These are phyloP conservation scores for Iselma pallidipennis DNA, from an alignment of 2,888 invertebrate genomes.

Conservation along the genomic window DNA sequence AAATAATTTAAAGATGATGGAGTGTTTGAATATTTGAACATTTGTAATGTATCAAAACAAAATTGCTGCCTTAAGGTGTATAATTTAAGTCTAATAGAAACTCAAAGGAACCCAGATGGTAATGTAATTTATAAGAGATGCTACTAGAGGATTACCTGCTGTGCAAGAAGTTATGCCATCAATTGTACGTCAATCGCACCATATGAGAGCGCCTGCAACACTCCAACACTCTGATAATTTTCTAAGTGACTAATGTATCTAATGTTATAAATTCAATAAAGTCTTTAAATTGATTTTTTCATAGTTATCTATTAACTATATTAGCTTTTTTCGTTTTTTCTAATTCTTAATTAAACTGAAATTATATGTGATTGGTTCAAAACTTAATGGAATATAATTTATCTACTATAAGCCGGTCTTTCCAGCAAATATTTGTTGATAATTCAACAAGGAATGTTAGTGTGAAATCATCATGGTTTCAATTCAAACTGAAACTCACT, in stretches of 20 bases:
- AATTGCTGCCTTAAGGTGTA: neutral
- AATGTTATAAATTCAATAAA: neutral
- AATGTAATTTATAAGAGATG: slow-evolving; percentile 23
- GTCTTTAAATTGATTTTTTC: too few relatives aligned
- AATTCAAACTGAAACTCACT: neutral
- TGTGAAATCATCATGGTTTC: neutral
- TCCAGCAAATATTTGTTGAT: neutral
- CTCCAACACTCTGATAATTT: too few relatives aligned
- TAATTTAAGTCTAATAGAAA: neutral
- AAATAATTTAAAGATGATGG: neutral
- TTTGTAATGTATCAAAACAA: neutral
- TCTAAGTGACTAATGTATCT: neutral
- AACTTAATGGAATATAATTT: neutral
- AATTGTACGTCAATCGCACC: slow-evolving; percentile 21
- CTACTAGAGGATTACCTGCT: slow-evolving; percentile 24
- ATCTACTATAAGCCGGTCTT: neutral
- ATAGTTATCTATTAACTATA: too few relatives aligned
- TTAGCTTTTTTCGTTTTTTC: too few relatives aligned
- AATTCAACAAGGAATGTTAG: neutral
- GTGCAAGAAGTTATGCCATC: slow-evolving; percentile 22
- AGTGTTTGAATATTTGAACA: neutral
- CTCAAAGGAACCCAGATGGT: neutral
- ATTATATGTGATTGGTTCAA: neutral
- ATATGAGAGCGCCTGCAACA: neutral
- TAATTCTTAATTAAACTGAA: neutral